Evolutionary conservation across 2,113 vertebrate genomes (phyloP), one percentile per base, ranked within the genome.

Genomic region (Dasypus novemcinctus): DNA sequence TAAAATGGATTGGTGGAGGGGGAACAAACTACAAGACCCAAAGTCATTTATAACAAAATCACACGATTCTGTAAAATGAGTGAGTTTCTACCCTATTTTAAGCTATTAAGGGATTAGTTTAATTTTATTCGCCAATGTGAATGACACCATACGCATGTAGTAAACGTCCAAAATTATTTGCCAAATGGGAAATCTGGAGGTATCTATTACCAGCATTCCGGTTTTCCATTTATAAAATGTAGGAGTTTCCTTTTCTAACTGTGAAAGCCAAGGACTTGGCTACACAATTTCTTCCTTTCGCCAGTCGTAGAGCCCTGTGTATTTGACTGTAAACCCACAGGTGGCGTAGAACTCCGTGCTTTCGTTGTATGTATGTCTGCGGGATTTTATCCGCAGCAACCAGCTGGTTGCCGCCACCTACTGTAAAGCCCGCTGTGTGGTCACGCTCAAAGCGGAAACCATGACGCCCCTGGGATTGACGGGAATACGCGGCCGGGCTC

Each of bases 401-500:
- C 4, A 2, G 4, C n/a, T 31, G 38, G 1, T n/a, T 0, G 18
- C 23, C 1, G 54, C 20, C 74, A 97, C 82, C 91, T 79, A 86
- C 31, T 0, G 2, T 5, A 7, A 8, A 54, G 4, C 25, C 29
- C 7, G 1, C 21, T 29, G 33, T 0, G 13, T 0, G 36, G 64
- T 92, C 96, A 61, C 96, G 25, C 96, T 95, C 92, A 49, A 75
- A 87, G 95, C 96, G 96, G 97, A 96, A 97, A 11, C 41, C 54
- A 31, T 17, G 72, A 13, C 25, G 33, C 17, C 82, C 23, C 91
- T 1, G n/a, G 88, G 93, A 25, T 43, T 59, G 95, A 87, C 52
- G 54, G 94, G 95, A 96, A 96, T 29, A 29, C 46, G 15, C 66
- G 1, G 41, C 43, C 20, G 0, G 0, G 29, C 57, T 0, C 12